Conservation (phyloP, 2,888 invertebrate species). For the Drosophila phalerata region DNA sequence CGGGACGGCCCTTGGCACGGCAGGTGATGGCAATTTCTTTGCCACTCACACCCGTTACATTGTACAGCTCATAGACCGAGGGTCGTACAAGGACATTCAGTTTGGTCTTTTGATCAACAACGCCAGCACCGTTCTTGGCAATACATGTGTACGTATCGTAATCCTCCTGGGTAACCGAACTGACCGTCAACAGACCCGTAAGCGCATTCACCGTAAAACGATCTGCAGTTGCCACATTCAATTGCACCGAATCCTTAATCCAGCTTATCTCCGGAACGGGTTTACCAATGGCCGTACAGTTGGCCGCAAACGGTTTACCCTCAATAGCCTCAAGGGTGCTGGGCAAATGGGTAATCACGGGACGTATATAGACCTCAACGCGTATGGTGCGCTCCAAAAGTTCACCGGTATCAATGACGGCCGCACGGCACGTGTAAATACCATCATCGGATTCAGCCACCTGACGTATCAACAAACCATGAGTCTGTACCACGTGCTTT, state of each 20-base stretch:
- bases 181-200: constrained; percentile 91
- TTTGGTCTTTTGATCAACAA: constrained; percentile 89
- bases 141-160: constrained; percentile 92
- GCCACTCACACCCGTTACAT: constrained; percentile 89
- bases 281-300: constrained; percentile 93
- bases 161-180: constrained; percentile 91
- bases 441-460: constrained; percentile 94
- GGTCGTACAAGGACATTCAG: constrained; percentile 92
- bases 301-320: constrained; percentile 91
- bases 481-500: constrained; percentile 90
- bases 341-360: constrained; percentile 89
- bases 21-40: constrained; percentile 90
- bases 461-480: constrained; percentile 91
- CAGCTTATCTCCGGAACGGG: constrained; percentile 94
- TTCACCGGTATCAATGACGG: constrained; percentile 93
- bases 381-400: constrained; percentile 91
- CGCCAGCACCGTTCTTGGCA: constrained; percentile 92
- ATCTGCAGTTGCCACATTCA: constrained; percentile 90
- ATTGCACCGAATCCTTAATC: constrained; percentile 91
- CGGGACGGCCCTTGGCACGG: constrained; percentile 92
- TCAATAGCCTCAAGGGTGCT: constrained; percentile 90
- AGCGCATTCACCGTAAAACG: constrained; percentile 88
- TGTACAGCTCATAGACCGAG: constrained; percentile 91
- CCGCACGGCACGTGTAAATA: constrained; percentile 94
- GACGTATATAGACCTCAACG: constrained; percentile 92